Evolutionary conservation across 2,797 vertebrate species (phyloP).

Genomic region (Cottoperca gobio): DNA sequence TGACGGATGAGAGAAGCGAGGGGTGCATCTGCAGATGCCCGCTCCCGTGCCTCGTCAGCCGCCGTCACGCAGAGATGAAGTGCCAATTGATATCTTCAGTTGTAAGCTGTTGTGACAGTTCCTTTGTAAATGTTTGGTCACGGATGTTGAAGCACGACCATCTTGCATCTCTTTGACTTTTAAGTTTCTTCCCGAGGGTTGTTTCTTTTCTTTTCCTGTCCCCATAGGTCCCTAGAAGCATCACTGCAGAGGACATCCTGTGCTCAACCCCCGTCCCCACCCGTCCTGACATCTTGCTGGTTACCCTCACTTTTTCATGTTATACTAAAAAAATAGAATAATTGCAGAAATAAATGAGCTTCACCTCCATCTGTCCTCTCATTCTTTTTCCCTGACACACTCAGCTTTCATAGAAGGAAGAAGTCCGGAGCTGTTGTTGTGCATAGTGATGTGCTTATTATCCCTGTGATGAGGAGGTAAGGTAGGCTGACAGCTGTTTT

Average conservation of each 20-base stretch:
- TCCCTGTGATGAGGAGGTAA: slow-evolving; percentile 53
- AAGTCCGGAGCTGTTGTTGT: slow-evolving; percentile 49
- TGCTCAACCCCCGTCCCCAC: slow-evolving; percentile 13
- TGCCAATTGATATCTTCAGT: slow-evolving; percentile 63
- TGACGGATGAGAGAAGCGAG: slow-evolving; percentile 53
- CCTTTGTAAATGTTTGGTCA: slow-evolving; percentile 73
- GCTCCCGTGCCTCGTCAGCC: slow-evolving; percentile 22
- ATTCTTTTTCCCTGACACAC: slow-evolving; percentile 36
- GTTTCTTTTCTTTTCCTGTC: background rate
- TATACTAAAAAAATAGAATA: slow-evolving; percentile 48
- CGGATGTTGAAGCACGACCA: slow-evolving; percentile 56
- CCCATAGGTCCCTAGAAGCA: slow-evolving; percentile 26
- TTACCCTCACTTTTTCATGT: slow-evolving; percentile 23
- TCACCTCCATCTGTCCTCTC: slow-evolving; percentile 74
- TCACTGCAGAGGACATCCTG: slow-evolving; percentile 9
- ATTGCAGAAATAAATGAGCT: slow-evolving; percentile 70
- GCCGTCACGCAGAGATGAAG: slow-evolving; percentile 51
- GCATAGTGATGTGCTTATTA: slow-evolving; percentile 74
- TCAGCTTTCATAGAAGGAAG: slow-evolving; percentile 39
- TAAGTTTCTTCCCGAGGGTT: slow-evolving; percentile 41
- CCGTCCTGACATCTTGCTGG: slow-evolving; percentile 9
- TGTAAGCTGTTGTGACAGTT: slow-evolving; percentile 67
- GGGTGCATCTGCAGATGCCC: slow-evolving; percentile 63
- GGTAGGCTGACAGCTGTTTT: slow-evolving; percentile 70
- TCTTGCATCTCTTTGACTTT: slow-evolving; percentile 60